A percentile compares a stretch with the other conserved stretches of the same genome.
These are phyloP conservation scores for Gobiocypris rarus DNA, from an alignment of 2,113 vertebrate genomes.

Conservation along the genomic window DNA sequence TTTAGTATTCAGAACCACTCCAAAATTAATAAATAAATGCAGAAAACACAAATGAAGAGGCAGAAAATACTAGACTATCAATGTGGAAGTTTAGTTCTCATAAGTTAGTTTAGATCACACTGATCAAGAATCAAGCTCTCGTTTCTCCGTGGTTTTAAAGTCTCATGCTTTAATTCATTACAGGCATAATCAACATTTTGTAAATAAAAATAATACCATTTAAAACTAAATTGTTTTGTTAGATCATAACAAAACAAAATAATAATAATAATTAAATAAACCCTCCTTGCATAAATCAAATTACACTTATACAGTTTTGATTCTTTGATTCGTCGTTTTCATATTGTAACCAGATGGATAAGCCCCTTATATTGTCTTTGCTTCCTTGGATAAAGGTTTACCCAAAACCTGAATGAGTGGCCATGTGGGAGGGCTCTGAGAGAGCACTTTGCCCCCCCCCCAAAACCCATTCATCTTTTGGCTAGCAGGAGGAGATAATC, in stretches of 20 bases:
- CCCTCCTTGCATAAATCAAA: no score
- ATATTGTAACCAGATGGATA: neutral
- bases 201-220: no score
- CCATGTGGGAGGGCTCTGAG: conserved; percentile 67
- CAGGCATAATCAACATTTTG: no score
- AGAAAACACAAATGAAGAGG: conserved; percentile 58
- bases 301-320: no score
- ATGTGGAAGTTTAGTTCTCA: conserved; percentile 26
- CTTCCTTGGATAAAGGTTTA: conserved; percentile 37
- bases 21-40: conserved; percentile 59
- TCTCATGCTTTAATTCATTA: no score
- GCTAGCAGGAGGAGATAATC: conserved; percentile 74
- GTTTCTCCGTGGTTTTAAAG: neutral
- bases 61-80: neutral
- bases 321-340: no score
- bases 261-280: no score
- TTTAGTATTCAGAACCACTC: conserved; percentile 89
- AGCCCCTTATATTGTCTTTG: neutral
- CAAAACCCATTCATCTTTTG: conserved; percentile 77
- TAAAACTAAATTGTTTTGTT: no score
- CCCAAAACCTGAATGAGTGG: conserved; percentile 63
- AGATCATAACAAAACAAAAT: no score
- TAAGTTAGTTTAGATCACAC: neutral
- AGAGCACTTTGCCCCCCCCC: conserved; percentile 72
- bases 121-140: conserved; percentile 6